Percentiles rank a stretch among this genome's conserved stretches.
These are phyloP conservation scores for Oryctes rhinoceros DNA, from an alignment of 1,140 invertebrate genomes.

Conservation along the genomic window DNA sequence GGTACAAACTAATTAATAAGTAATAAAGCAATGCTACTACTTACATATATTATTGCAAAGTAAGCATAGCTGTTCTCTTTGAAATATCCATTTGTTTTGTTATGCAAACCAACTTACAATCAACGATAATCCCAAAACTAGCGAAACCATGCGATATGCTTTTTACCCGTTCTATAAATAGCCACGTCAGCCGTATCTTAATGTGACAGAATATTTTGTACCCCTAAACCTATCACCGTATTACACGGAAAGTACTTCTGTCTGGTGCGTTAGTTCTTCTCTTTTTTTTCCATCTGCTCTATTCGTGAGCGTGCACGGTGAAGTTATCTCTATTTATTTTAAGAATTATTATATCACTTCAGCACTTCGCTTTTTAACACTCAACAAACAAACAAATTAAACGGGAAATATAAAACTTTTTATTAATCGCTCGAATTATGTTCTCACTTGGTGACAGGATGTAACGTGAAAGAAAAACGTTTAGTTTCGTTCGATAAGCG, in stretches of 20 bases:
- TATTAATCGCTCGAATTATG: constrained; percentile 26
- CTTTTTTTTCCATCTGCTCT: background rate
- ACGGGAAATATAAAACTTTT: constrained; percentile 36
- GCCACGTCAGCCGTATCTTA: background rate
- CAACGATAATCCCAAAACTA: too few species aligned
- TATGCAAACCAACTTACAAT: too few species aligned
- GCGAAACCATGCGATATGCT: too few species aligned
- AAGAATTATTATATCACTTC: constrained; percentile 38
- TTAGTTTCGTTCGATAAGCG: constrained; percentile 22
- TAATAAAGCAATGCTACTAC: too few species aligned
- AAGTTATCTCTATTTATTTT: constrained; percentile 33
- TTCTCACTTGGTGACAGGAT: constrained; percentile 26
- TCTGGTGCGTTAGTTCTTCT: background rate
- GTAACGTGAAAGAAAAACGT: background rate
- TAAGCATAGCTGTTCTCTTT: too few species aligned
- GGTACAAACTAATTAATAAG: too few species aligned
- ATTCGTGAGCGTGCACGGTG: background rate
- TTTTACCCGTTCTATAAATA: background rate
- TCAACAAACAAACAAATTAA: constrained; percentile 33
- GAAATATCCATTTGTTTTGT: too few species aligned
- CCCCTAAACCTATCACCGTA: background rate
- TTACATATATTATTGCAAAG: too few species aligned
- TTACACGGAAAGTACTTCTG: constrained; percentile 2
- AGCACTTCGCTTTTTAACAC: constrained; percentile 26
- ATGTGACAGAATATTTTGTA: background rate